Percentiles rank a stretch among this genome's conserved stretches.
phyloP scores from a whole-genome alignment of 1,140 invertebrate species.

The Listronotus oregonensis region DNA sequence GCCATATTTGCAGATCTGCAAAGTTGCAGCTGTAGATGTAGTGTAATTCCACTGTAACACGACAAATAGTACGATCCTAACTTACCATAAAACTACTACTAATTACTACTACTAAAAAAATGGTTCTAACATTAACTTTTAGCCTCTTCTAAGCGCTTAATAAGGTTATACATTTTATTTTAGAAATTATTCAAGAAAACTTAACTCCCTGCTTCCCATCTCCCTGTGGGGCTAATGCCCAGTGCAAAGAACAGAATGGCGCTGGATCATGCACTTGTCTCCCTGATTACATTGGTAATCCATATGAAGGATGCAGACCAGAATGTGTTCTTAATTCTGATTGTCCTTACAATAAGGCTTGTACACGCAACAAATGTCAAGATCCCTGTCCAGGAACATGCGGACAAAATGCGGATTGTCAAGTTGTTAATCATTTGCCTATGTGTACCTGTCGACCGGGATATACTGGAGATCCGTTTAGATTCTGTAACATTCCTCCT shows the following conservation, averaged over 20 bases:
- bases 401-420: constrained; percentile 66
- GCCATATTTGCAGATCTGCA: too few species aligned
- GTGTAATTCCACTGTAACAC: too few species aligned
- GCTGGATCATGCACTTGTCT: constrained; percentile 71
- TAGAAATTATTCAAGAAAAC: constrained; percentile 51
- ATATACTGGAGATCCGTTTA: constrained; percentile 68
- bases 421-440: constrained; percentile 64
- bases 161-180: constrained; percentile 15
- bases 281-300: constrained; percentile 72
- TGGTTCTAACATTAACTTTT: too few species aligned
- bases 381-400: constrained; percentile 72
- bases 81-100: too few species aligned
- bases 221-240: constrained; percentile 72
- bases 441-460: constrained; percentile 63
- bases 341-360: constrained; percentile 65
- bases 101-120: too few species aligned
- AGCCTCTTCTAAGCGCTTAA: too few species aligned
- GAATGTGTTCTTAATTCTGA: constrained; percentile 69
- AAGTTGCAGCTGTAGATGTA: too few species aligned
- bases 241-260: constrained; percentile 66
- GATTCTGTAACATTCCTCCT: constrained; percentile 57
- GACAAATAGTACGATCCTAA: too few species aligned
- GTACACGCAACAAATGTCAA: constrained; percentile 66
- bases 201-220: constrained; percentile 65
- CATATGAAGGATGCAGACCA: constrained; percentile 70